A percentile compares a stretch with the other conserved stretches of the same genome.
Evolutionary conservation across 2,888 invertebrate species (phyloP).

Genomic region (Drosophila siamana): DNA sequence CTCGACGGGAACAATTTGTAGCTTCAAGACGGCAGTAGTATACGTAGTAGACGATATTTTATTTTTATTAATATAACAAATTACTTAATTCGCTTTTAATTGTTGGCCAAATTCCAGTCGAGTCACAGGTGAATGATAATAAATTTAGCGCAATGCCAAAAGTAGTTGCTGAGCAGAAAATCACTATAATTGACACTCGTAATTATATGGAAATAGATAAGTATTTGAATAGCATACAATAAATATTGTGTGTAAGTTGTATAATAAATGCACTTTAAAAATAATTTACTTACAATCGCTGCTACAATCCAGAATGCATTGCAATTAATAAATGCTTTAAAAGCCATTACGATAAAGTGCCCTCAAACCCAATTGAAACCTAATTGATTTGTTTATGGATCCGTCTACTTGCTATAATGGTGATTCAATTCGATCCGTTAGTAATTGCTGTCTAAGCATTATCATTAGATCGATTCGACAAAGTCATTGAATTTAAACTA

Average conservation of each 20-base stretch:
- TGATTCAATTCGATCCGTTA: conserved; percentile 20
- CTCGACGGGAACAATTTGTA: neutral
- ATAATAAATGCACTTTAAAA: neutral
- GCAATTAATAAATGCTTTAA: neutral
- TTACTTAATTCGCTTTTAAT: conserved; percentile 23
- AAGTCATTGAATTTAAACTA: conserved; percentile 62
- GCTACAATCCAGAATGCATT: neutral
- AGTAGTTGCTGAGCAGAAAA: conserved; percentile 4
- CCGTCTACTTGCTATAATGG: conserved; percentile 15
- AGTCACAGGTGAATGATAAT: conserved; percentile 23
- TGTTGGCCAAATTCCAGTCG: conserved; percentile 19
- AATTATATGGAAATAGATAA: conserved; percentile 4
- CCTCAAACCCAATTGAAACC: conserved; percentile 11
- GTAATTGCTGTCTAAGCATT: conserved; percentile 41
- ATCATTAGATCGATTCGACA: conserved; percentile 45
- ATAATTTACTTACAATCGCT: conserved; percentile 4
- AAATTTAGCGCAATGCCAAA: conserved; percentile 20
- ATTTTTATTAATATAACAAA: conserved; percentile 16
- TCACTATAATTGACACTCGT: conserved; percentile 9
- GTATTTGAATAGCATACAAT: neutral
- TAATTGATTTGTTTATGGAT: conserved; percentile 26
- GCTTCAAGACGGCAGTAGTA: neutral
- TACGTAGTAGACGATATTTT: neutral
- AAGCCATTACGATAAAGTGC: neutral
- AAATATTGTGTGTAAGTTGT: neutral